Evolutionary conservation across 2,113 vertebrate species (phyloP).

Genomic region (Colaptes auratus): DNA sequence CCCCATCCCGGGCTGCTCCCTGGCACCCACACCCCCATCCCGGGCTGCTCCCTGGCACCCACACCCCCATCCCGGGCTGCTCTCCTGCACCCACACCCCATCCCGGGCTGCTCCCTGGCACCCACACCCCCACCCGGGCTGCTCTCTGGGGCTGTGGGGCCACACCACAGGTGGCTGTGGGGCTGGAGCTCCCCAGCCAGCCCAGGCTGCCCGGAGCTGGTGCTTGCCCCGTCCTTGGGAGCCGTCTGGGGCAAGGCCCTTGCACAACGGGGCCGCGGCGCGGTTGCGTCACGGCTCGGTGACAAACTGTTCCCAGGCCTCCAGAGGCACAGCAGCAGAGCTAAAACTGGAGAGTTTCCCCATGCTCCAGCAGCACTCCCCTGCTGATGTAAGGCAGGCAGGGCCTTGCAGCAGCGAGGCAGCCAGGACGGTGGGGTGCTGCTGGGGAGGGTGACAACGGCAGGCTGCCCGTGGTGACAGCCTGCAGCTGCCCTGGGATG

Average conservation of each 20-base stretch:
- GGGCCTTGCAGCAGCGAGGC: background rate
- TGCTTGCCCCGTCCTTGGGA: background rate
- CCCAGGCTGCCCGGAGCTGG: background rate
- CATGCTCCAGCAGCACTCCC: background rate
- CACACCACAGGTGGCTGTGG: accelerated
- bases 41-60: background rate
- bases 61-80: accelerated
- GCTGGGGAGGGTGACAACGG: background rate
- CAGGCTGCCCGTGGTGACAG: background rate
- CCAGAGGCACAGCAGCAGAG: background rate
- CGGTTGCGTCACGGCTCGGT: background rate
- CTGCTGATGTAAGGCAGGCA: background rate
- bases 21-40: accelerated
- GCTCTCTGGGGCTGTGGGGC: background rate
- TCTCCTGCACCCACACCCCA: accelerated
- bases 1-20: accelerated
- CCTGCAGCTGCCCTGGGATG: background rate
- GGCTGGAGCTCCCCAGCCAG: accelerated
- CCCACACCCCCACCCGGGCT: accelerated
- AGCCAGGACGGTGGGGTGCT: background rate
- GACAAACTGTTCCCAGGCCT: constrained; percentile 8
- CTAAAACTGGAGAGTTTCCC: constrained; percentile 32
- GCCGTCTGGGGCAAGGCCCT: background rate
- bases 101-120: accelerated
- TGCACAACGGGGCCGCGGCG: background rate